Evolutionary conservation across 2,888 invertebrate species (phyloP).

Genomic region (Netelia virgata): DNA sequence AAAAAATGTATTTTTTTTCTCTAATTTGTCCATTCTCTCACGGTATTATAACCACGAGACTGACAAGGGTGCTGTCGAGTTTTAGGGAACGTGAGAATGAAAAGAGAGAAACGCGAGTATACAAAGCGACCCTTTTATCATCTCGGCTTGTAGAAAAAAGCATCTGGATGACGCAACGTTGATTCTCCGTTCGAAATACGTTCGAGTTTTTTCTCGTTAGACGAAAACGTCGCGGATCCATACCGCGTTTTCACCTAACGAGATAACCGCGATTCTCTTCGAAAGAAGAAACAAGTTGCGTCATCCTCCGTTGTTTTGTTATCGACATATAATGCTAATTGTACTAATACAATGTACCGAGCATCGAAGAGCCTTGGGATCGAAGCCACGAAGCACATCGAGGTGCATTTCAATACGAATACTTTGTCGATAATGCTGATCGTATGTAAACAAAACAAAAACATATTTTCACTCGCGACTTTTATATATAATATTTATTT

Average conservation of each 20-base stretch:
- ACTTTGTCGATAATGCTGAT: not conserved
- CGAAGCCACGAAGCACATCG: not conserved
- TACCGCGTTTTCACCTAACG: too few species aligned
- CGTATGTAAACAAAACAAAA: not conserved
- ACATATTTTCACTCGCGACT: too few species aligned
- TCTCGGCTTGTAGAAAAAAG: not conserved
- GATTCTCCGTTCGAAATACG: not conserved
- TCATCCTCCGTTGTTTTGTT: too few species aligned
- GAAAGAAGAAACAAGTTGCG: too few species aligned
- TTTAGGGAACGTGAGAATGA: constrained; percentile 30
- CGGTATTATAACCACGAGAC: not conserved
- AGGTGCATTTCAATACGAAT: not conserved
- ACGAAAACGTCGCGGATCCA: not conserved
- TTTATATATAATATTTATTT: not conserved
- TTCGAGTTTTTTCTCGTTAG: not conserved
- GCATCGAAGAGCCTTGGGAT: constrained; percentile 5
- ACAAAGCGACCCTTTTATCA: not conserved
- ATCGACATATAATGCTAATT: constrained; percentile 35
- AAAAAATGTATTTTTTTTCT: too few species aligned
- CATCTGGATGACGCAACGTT: not conserved
- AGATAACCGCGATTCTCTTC: too few species aligned
- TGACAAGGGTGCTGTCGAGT: not conserved
- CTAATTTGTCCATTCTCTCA: too few species aligned
- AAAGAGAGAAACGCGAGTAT: not conserved
- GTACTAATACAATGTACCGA: constrained; percentile 20